Percentiles rank a stretch among this genome's conserved stretches.
phyloP scores from a whole-genome alignment of 1,140 invertebrate genomes.

The Armadillidium nasatum region DNA sequence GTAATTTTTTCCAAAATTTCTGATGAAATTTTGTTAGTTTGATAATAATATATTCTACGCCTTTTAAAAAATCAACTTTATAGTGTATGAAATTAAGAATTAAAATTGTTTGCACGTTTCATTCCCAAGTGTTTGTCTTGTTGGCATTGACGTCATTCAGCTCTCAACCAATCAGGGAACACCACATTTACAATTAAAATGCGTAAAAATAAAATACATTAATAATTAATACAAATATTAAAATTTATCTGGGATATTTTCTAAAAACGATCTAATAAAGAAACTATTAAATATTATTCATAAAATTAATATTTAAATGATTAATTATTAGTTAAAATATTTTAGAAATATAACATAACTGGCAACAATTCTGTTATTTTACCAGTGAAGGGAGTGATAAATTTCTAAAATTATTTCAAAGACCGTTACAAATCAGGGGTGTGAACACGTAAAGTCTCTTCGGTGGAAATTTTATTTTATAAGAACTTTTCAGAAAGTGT shows the following conservation, averaged over 20 bases:
- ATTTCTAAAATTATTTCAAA: background rate
- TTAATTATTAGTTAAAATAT: slow-evolving; percentile 4
- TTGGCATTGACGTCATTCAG: background rate
- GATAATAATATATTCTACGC: no score
- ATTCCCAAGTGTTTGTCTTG: background rate
- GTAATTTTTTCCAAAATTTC: no score
- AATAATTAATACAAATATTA: background rate
- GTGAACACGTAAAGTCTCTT: background rate
- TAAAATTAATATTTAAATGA: background rate
- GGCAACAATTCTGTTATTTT: background rate
- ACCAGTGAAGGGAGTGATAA: background rate
- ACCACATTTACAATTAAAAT: background rate
- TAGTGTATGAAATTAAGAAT: no score
- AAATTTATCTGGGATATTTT: background rate
- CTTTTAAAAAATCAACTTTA: no score
- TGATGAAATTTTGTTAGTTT: no score
- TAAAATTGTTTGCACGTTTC: no score
- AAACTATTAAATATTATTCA: background rate
- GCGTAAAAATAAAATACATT: background rate
- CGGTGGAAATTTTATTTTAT: background rate
- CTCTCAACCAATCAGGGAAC: background rate
- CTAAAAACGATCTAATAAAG: background rate
- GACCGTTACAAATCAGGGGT: background rate
- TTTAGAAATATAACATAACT: background rate
- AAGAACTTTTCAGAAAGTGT: background rate